Evolutionary conservation across 2,888 invertebrate species (phyloP), one percentile per base, ranked within the genome.

Genomic region (Dermolepida albohirtum): DNA sequence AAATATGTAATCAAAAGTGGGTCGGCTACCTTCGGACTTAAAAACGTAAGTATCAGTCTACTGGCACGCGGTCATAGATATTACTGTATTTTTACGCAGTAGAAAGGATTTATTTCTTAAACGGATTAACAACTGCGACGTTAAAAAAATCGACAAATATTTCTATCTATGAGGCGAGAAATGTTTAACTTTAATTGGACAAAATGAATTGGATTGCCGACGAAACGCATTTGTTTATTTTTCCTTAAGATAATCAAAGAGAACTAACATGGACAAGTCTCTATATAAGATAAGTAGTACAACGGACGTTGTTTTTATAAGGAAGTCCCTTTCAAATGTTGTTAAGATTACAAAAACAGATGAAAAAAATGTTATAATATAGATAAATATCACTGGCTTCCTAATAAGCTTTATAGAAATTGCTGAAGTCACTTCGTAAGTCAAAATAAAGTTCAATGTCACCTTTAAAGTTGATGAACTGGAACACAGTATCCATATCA

Each of bases 51-150:
- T 59, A 59, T 12, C 29, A 44, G 44, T 59, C 44, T 29, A 27
- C 59, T 41, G 44, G 43, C 29, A 44, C 14, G 12, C 29, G 44
- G n/a, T 44, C 44, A 44, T 59, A 59, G 43, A 59, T 44, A 44
- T 14, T 29, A 59, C 12, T 29, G 29, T 44, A 27, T 27, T 41
- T 27, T 59, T 59, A 29, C 59, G 43, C 29, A 16, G 27, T 44
- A 44, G 59, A 44, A 47, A 43, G 47, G 59, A 59, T 59, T 44
- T 59, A 22, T 34, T 44, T 59, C 29, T 59, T 44, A 59, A 59
- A 44, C 29, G 29, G 59, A 29, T 34, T 59, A 59, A 59, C 44
- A 34, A 44, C 43, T 43, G 44, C 44, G 29, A 34, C 16, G 44
- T 29, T 29, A 27, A 14, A 59, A 47, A 57, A 59, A 12, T 27